Conservation (phyloP, 2,888 invertebrate species). For the Agrochola macilenta region DNA sequence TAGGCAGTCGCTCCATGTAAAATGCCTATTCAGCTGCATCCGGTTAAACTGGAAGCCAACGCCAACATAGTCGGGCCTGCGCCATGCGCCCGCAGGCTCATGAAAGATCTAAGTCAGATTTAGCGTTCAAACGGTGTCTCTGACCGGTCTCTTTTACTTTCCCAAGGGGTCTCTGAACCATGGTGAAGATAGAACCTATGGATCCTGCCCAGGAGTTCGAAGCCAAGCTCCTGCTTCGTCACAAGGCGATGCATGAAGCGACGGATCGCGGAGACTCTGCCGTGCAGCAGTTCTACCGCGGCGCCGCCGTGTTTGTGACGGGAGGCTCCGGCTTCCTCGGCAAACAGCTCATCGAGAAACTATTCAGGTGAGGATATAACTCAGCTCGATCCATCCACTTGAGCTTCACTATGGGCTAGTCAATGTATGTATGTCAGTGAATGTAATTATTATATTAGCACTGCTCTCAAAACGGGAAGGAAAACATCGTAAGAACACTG, state of each 20-base stretch:
- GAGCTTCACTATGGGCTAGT: background rate
- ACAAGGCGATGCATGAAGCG: slow-evolving; percentile 40
- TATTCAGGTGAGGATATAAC: slow-evolving; percentile 78
- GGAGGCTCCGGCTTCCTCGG: slow-evolving; percentile 98
- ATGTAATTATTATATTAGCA: background rate
- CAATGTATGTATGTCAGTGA: background rate
- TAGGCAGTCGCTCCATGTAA: background rate
- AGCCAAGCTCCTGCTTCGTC: slow-evolving; percentile 11
- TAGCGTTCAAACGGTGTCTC: background rate
- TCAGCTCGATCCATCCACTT: background rate
- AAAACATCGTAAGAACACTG: too few relatives aligned
- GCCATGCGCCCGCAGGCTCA: background rate
- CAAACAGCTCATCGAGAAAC: slow-evolving; percentile 97
- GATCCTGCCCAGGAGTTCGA: slow-evolving; percentile 46
- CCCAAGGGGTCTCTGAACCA: slow-evolving; percentile 6
- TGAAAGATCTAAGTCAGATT: too few relatives aligned
- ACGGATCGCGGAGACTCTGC: slow-evolving; percentile 44
- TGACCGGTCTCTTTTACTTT: background rate
- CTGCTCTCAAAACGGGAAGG: background rate
- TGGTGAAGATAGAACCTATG: slow-evolving; percentile 28
- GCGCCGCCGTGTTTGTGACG: slow-evolving; percentile 34
- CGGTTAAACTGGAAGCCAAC: background rate
- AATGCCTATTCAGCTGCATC: background rate
- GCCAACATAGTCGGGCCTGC: background rate
- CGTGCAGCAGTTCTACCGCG: slow-evolving; percentile 54